Conservation (phyloP, 2,797 vertebrate species). For the Anisognathus igniventris region DNA sequence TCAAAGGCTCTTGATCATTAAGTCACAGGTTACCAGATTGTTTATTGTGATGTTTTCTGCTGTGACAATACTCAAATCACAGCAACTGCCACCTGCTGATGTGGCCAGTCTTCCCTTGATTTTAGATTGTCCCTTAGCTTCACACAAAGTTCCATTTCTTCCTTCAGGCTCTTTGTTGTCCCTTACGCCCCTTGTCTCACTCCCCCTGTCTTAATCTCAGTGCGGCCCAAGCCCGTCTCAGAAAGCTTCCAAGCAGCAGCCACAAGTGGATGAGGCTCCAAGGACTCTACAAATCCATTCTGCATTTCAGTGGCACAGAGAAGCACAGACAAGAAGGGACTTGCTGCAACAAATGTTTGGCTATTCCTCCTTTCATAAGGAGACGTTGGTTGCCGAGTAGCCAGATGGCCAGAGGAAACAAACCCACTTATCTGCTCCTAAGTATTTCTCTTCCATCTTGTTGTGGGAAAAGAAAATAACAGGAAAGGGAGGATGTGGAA, state of each 20-base stretch:
- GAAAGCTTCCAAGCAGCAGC: background rate
- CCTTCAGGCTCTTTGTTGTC: no score
- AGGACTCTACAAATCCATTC: background rate
- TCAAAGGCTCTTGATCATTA: background rate
- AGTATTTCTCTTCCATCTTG: background rate
- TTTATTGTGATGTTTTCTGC: background rate
- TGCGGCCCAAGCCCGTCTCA: background rate
- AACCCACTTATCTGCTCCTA: background rate
- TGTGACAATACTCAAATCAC: background rate
- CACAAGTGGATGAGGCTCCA: background rate
- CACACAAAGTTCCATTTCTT: accelerated
- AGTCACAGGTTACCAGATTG: background rate
- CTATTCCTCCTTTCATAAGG: background rate
- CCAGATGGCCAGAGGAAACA: background rate
- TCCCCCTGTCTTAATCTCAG: accelerated
- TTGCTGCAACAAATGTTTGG: background rate
- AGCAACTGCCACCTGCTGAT: background rate
- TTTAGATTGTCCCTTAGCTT: background rate
- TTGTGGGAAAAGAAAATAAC: background rate
- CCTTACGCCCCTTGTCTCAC: accelerated
- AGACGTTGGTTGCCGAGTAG: background rate
- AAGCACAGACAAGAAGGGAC: background rate
- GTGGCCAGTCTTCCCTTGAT: background rate
- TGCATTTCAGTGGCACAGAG: background rate
- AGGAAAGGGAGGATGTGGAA: background rate